Evolutionary conservation across 37 sponge, comb jelly and placozoan genomes (phyloP).

Genomic region (Crambe crambe): DNA sequence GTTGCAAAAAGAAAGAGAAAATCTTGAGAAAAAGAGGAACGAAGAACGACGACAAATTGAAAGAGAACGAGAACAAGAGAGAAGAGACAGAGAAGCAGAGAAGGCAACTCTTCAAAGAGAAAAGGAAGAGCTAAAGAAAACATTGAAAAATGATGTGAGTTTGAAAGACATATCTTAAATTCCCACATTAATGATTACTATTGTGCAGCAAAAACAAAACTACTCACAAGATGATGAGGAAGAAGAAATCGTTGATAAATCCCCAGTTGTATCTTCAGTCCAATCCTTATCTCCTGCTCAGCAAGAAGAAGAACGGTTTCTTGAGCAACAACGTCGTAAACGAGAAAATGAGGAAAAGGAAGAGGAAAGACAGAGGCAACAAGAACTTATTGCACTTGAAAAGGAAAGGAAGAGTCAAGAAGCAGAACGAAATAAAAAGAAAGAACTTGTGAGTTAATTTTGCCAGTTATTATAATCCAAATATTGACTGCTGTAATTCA

Average conservation of each 20-base stretch:
- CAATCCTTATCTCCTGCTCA: constrained; percentile 20
- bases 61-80: constrained; percentile 5
- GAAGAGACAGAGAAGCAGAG: background rate
- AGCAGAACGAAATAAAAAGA: background rate
- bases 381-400: constrained; percentile 20
- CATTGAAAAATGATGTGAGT: background rate
- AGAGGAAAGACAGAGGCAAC: constrained; percentile 17
- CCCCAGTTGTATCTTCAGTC: constrained; percentile 12
- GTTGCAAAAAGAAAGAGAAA: constrained; percentile 2
- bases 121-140: constrained; percentile 9
- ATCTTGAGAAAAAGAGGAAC: background rate
- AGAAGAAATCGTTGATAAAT: constrained; percentile 5
- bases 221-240: constrained; percentile 12
- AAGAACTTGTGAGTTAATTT: constrained; percentile 1
- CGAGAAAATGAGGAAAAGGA: constrained; percentile 22
- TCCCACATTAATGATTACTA: too few relatives aligned
- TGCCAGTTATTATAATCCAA: background rate
- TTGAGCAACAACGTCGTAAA: constrained; percentile 17
- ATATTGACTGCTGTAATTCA: background rate
- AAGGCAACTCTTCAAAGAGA: constrained; percentile 17
- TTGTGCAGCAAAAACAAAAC: too few relatives aligned
- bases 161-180: background rate
- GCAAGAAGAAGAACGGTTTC: constrained; percentile 4
- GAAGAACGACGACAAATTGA: constrained; percentile 25
- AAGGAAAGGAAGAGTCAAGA: background rate